Percentiles rank a stretch among this genome's conserved stretches.
These are phyloP conservation scores for Scopus umbretta DNA, from an alignment of 2,113 vertebrate genomes.

Conservation along the genomic window DNA sequence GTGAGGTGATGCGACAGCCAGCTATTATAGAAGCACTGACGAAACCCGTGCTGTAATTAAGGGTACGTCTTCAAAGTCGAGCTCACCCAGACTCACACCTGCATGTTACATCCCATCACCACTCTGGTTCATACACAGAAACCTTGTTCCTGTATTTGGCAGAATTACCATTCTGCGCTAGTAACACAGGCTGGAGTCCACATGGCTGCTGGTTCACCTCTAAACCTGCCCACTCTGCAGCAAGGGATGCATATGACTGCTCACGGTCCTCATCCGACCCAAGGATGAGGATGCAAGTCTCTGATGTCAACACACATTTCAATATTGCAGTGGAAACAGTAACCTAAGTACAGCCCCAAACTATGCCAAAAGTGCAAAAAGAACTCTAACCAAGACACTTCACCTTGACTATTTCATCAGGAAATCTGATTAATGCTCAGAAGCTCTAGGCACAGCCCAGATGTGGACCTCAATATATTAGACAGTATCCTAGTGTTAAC, in stretches of 20 bases:
- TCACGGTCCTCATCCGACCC: fast-evolving
- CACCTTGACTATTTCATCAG: neutral
- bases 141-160: neutral
- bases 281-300: neutral
- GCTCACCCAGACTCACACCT: neutral
- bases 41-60: neutral
- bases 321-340: neutral
- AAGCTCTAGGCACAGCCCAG: neutral
- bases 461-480: neutral
- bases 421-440: neutral
- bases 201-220: fast-evolving
- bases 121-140: neutral
- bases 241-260: fast-evolving
- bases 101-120: neutral
- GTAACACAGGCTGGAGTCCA: neutral
- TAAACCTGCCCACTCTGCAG: neutral
- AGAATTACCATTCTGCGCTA: neutral
- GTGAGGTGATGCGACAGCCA: neutral
- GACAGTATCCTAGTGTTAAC: neutral
- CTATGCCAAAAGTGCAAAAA: neutral
- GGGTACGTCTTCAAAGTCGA: neutral
- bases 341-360: neutral
- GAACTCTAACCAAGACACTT: neutral
- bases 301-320: neutral
- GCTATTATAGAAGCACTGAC: neutral